Percentiles rank a stretch among this genome's conserved stretches.
phyloP scores from a whole-genome alignment of 2,888 invertebrate genomes.

The Erebia ligea region DNA sequence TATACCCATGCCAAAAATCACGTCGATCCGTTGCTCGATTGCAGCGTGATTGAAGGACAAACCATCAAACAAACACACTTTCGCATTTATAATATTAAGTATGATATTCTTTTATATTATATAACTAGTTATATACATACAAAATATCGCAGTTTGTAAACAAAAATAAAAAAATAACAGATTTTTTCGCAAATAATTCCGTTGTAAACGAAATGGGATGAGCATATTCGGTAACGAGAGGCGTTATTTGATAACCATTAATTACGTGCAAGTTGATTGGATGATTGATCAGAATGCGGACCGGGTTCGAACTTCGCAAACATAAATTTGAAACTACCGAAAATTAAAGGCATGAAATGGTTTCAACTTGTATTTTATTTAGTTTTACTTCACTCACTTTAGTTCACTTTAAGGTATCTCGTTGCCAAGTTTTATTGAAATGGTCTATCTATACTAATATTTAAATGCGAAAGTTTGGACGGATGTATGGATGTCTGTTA shows the following conservation, averaged over 20 bases:
- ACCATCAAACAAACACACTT: too few species aligned
- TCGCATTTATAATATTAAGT: too few species aligned
- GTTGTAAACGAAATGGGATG: constrained; percentile 40
- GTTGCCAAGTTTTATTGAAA: neutral
- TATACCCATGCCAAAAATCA: too few species aligned
- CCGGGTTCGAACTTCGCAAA: constrained; percentile 3
- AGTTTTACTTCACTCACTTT: neutral
- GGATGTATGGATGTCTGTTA: too few species aligned
- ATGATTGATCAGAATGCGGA: constrained; percentile 56
- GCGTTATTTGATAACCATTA: constrained; percentile 64
- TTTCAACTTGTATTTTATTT: neutral
- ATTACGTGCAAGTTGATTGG: constrained; percentile 64
- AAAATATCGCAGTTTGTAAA: too few species aligned
- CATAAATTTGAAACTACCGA: neutral
- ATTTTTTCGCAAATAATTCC: neutral
- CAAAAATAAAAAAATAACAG: neutral
- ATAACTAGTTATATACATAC: too few species aligned
- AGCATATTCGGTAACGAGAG: constrained; percentile 63
- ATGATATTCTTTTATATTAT: too few species aligned
- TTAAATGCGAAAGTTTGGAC: too few species aligned
- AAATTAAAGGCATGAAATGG: neutral
- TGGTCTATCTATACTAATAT: too few species aligned
- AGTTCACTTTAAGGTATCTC: neutral
- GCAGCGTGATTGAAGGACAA: too few species aligned
- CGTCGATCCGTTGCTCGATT: too few species aligned